Conservation (phyloP, 2,888 invertebrate genomes). For the Eremobia ochroleuca region DNA sequence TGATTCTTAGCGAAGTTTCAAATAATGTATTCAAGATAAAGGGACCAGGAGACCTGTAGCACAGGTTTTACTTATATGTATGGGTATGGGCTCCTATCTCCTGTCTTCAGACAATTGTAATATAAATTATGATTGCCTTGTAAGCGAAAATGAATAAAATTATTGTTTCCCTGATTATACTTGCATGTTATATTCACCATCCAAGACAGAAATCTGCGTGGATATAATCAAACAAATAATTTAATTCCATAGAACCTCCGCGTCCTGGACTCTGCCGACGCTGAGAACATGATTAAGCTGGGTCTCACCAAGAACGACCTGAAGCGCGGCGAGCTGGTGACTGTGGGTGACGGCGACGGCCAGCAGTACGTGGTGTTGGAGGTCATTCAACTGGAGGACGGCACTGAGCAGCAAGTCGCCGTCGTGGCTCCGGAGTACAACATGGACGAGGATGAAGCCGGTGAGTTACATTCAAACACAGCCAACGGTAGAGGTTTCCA, state of each 20-base stretch:
- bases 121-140: not conserved
- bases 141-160: no score
- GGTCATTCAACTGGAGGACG: conserved; percentile 95
- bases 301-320: conserved; percentile 74
- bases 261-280: conserved; percentile 66
- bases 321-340: conserved; percentile 81
- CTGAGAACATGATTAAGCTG: conserved; percentile 75
- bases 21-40: not conserved
- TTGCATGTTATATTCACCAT: not conserved
- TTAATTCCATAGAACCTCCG: conserved; percentile 21
- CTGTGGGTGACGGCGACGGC: conserved; percentile 88
- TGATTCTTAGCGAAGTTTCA: not conserved
- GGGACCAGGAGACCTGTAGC: not conserved
- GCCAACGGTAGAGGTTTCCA: not conserved
- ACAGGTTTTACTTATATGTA: not conserved
- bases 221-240: not conserved
- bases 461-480: conserved; percentile 52
- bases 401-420: conserved; percentile 91
- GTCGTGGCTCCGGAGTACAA: conserved; percentile 88
- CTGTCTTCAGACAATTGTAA: not conserved
- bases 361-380: conserved; percentile 97
- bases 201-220: not conserved
- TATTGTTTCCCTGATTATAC: not conserved
- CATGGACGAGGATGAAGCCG: conserved; percentile 75
- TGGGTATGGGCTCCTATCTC: not conserved